Percentiles rank a stretch among this genome's conserved stretches.
These are phyloP conservation scores for Brachirus orientalis DNA, from an alignment of 2,113 vertebrate species.

Conservation along the genomic window DNA sequence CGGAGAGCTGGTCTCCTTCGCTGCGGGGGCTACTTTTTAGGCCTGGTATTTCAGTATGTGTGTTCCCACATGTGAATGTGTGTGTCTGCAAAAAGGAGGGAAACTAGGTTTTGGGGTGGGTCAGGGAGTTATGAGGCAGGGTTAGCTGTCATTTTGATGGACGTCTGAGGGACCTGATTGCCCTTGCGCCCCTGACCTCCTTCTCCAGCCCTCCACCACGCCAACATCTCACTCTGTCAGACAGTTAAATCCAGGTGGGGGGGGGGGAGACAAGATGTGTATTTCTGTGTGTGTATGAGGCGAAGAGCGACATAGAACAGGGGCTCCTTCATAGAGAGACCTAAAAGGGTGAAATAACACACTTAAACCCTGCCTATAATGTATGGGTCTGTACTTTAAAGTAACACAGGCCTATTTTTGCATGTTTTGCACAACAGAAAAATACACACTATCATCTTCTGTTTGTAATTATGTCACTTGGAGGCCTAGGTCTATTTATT, in stretches of 20 bases:
- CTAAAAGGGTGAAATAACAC: conserved; percentile 64
- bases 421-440: conserved; percentile 35
- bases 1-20: conserved; percentile 75
- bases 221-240: conserved; percentile 75
- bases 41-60: conserved; percentile 55
- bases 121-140: conserved; percentile 73
- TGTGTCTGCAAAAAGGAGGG: conserved; percentile 46
- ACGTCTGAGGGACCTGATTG: conserved; percentile 78
- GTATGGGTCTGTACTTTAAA: conserved; percentile 35
- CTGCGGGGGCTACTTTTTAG: conserved; percentile 77
- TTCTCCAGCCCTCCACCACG: conserved; percentile 61
- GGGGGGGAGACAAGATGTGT: conserved; percentile 47
- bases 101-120: conserved; percentile 66
- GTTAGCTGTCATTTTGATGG: conserved; percentile 81
- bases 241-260: conserved; percentile 76
- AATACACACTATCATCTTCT: conserved; percentile 32
- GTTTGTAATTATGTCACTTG: conserved; percentile 62
- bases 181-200: conserved; percentile 80
- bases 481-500: conserved; percentile 41
- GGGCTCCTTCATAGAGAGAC: conserved; percentile 55
- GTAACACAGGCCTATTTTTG: conserved; percentile 25
- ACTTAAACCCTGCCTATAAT: conserved; percentile 54
- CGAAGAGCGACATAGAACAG: conserved; percentile 68
- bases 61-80: conserved; percentile 37
- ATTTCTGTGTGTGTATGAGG: conserved; percentile 29